Evolutionary conservation across 2,797 vertebrate genomes (phyloP).

Genomic region (Sebastes dallii): DNA sequence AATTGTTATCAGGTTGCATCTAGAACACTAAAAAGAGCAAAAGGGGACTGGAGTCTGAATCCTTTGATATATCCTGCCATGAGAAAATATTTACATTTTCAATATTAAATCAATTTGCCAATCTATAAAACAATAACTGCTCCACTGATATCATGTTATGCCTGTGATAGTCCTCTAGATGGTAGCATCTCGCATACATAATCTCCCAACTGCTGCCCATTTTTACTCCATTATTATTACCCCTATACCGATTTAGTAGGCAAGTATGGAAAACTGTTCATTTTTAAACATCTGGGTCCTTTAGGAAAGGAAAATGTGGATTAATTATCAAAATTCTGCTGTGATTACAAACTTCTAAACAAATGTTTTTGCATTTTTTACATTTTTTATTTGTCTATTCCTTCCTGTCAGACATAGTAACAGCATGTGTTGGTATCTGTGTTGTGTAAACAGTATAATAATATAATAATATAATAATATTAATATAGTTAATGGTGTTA

Average conservation of each 20-base stretch:
- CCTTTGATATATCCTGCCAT: neutral
- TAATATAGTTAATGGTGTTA: conserved; percentile 35
- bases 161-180: conserved; percentile 55
- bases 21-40: neutral
- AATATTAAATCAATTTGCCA: neutral
- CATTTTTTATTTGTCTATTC: neutral
- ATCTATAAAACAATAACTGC: too few relatives aligned
- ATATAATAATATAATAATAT: neutral
- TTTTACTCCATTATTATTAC: neutral
- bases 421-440: neutral
- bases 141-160: conserved; percentile 12
- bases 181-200: conserved; percentile 46
- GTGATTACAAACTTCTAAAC: neutral
- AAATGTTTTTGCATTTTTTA: neutral
- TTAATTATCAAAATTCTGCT: neutral
- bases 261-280: neutral
- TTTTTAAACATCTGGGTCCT: neutral
- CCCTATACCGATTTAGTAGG: neutral
- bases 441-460: neutral
- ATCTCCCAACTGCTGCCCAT: neutral
- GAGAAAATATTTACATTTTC: neutral
- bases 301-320: neutral
- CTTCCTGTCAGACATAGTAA: neutral
- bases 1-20: neutral
- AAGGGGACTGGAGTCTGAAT: neutral